A percentile compares a stretch with the other conserved stretches of the same genome.
phyloP scores from a whole-genome alignment of 2,888 invertebrate genomes.

The Drosophila acutilabella region DNA sequence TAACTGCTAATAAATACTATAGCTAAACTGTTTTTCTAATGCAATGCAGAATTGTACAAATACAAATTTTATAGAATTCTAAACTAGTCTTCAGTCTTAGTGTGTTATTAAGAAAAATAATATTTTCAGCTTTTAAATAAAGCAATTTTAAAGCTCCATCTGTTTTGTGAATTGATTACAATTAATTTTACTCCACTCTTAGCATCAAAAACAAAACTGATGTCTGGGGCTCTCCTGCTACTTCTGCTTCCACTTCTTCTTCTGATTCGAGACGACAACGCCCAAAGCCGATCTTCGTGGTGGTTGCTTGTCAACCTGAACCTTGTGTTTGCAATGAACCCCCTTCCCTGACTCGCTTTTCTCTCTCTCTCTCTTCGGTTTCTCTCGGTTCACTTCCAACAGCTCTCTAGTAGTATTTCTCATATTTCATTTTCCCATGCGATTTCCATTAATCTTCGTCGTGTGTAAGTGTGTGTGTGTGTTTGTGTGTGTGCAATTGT shows the following conservation, averaged over 20 bases:
- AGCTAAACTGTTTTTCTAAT: too few relatives aligned
- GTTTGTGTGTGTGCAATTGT: constrained; percentile 34
- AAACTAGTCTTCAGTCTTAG: too few relatives aligned
- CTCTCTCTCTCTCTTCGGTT: not conserved
- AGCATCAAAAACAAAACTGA: not conserved
- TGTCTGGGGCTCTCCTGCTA: constrained; percentile 13
- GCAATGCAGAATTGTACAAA: too few relatives aligned
- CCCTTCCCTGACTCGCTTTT: constrained; percentile 20
- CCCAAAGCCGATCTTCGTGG: constrained; percentile 35
- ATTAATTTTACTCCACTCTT: constrained; percentile 52
- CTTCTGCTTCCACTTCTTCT: constrained; percentile 2
- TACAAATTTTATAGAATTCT: too few relatives aligned
- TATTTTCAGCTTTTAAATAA: too few relatives aligned
- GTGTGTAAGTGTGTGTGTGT: constrained; percentile 16
- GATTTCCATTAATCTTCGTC: constrained; percentile 67
- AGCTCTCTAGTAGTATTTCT: constrained; percentile 43
- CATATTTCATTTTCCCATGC: constrained; percentile 74
- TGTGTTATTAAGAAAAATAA: too few relatives aligned
- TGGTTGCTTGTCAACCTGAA: constrained; percentile 44
- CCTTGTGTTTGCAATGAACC: constrained; percentile 21
- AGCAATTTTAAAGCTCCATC: too few relatives aligned
- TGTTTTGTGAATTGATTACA: constrained; percentile 14
- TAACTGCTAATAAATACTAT: too few relatives aligned
- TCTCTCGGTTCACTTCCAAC: not conserved
- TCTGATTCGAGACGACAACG: constrained; percentile 27